A percentile compares a stretch with the other conserved stretches of the same genome.
Conservation (phyloP, 1,140 invertebrate species). For the Tribolium madens region DNA sequence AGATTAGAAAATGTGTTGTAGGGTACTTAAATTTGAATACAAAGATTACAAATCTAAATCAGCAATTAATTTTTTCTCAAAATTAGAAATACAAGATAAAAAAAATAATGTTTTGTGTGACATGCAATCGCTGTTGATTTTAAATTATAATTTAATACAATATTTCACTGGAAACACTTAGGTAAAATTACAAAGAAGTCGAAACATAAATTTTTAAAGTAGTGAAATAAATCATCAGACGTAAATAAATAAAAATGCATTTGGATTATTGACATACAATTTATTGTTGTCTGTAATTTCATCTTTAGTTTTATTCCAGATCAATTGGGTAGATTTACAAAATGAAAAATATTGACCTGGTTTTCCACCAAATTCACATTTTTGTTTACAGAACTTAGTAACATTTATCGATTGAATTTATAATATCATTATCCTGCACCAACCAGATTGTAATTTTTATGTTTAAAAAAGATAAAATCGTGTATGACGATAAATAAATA, state of each 20-base stretch:
- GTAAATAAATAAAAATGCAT: conserved; percentile 27
- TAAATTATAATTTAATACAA: conserved; percentile 27
- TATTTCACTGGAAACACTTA: not conserved
- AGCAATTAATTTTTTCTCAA: conserved; percentile 22
- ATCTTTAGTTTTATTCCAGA: not conserved
- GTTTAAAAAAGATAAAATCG: conserved; percentile 39
- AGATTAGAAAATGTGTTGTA: not conserved
- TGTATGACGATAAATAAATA: conserved; percentile 25
- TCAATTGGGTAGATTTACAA: not conserved
- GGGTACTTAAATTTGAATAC: not conserved
- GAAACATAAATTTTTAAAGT: conserved; percentile 18
- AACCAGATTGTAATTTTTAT: conserved; percentile 35
- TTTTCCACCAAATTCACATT: not conserved
- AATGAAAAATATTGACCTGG: conserved; percentile 6
- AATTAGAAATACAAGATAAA: not conserved
- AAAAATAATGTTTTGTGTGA: not conserved
- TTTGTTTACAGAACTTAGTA: conserved; percentile 26
- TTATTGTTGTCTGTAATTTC: not conserved
- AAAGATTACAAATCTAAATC: conserved; percentile 35
- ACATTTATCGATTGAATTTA: conserved; percentile 40
- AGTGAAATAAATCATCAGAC: not conserved
- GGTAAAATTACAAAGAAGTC: not conserved
- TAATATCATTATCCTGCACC: conserved; percentile 30
- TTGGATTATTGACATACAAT: conserved; percentile 6
- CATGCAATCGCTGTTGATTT: conserved; percentile 20